Evolutionary conservation across 2,888 invertebrate genomes (phyloP).

Genomic region (Sarcophaga carnaria): DNA sequence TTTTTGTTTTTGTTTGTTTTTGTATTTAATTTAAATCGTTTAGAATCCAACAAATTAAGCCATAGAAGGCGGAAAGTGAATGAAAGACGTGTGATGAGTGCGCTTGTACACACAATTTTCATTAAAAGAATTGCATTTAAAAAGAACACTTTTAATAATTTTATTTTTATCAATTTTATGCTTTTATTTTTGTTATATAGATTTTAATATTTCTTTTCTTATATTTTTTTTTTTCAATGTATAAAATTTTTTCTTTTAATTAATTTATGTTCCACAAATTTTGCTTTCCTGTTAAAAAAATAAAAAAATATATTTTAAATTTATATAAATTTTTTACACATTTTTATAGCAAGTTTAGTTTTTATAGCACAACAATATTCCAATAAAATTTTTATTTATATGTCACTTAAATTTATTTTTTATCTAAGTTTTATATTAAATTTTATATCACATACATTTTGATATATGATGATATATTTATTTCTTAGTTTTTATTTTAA

Average conservation of each 20-base stretch:
- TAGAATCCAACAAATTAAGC: constrained; percentile 42
- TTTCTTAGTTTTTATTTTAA: too few relatives aligned
- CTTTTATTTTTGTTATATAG: background rate
- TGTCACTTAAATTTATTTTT: too few relatives aligned
- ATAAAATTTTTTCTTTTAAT: background rate
- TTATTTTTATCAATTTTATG: background rate
- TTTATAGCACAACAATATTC: too few relatives aligned
- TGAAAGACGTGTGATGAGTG: background rate
- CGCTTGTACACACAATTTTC: too few relatives aligned
- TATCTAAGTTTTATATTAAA: too few relatives aligned
- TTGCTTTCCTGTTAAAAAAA: background rate
- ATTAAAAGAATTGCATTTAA: too few relatives aligned
- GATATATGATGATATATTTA: too few relatives aligned
- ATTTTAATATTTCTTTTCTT: background rate
- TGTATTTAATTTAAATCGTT: constrained; percentile 13
- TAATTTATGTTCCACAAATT: background rate
- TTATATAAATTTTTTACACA: too few relatives aligned
- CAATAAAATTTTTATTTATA: too few relatives aligned
- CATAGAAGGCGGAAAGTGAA: background rate
- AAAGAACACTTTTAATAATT: background rate
- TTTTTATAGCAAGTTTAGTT: too few relatives aligned
- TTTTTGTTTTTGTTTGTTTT: background rate
- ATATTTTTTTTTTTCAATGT: background rate
- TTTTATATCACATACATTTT: too few relatives aligned
- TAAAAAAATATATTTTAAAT: too few relatives aligned